Base-by-base conservation (phyloP, 2,888 invertebrate species). In the Phrixothrix hirtus region DNA sequence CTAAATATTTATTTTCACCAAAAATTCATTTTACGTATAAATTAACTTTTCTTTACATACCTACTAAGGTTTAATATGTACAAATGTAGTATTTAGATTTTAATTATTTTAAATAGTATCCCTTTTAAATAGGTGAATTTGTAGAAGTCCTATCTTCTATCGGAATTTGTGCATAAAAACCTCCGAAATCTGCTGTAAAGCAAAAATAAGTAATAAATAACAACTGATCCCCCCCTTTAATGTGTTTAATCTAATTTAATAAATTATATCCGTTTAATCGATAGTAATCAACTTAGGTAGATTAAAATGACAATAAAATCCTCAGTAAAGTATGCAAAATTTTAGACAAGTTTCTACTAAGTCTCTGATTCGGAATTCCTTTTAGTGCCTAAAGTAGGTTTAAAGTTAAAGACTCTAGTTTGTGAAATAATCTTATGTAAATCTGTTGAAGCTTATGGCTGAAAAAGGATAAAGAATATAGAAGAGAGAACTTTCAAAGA, bases 371-470 rank as follows among this genome's bases (percentile, higher is more conserved):
- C 60, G 49, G 56, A 65, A 68, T 67, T 64, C 66, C 65, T 63
- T 66, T 66, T 64, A 63, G 64, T 63, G 67, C 64, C 61, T 66
- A 69, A 73, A 73, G 71, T 69, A 69, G 72, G 70, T 70, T 72
- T 70, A 70, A 70, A 72, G 72, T 73, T 72, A 69, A 72, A 67
- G 72, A 67, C 66, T 72, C 68, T 70, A 72, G 72, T 72, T 73
- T 72, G 70, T 66, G 65, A 71, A 73, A 74, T 74, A 74, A 74
- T 74, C 74, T 73, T 74, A 74, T 74, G 75, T 73, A 74, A 75
- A 75, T 75, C 73, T 73, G 68, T 55, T 39, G 53, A 52, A 56
- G 60, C 59, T 61, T 59, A 61, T 47, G 54, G 51, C 49, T 42
- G 49, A 51, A 57, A 47, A 38, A 44, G 47, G 47, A 50, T 39